Evolutionary conservation across 2,113 vertebrate genomes (phyloP).

Genomic region (Erinaceus europaeus): DNA sequence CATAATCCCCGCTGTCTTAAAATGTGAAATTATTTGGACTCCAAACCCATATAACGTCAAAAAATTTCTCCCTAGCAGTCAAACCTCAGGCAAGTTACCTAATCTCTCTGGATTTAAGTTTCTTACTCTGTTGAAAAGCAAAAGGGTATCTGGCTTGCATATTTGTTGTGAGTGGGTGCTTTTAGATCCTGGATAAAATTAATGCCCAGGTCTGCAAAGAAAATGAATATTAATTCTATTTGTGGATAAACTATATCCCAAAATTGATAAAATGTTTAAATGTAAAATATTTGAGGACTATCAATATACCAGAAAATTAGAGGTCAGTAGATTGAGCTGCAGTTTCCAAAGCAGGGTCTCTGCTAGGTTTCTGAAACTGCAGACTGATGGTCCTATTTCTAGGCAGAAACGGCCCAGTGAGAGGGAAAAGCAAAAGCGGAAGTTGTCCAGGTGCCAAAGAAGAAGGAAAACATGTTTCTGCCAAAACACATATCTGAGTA

Average conservation of each 20-base stretch:
- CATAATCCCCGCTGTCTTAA: background rate
- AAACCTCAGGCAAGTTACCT: background rate
- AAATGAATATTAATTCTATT: constrained; percentile 1
- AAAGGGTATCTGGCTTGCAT: background rate
- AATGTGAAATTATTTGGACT: background rate
- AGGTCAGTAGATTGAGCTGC: background rate
- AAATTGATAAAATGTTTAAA: background rate
- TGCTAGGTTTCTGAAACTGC: constrained; percentile 13
- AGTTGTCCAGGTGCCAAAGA: background rate
- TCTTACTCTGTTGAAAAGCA: constrained; percentile 13
- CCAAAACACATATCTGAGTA: background rate
- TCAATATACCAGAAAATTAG: background rate
- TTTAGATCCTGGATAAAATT: background rate
- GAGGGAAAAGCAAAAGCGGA: background rate
- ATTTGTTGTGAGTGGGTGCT: background rate
- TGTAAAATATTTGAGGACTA: background rate
- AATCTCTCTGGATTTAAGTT: background rate
- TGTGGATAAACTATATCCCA: background rate
- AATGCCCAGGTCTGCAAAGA: background rate
- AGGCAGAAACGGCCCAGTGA: background rate
- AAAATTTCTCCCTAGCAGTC: background rate
- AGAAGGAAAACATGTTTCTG: constrained; percentile 10
- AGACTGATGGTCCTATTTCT: background rate
- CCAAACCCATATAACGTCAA: background rate
- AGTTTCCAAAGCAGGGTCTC: constrained; percentile 32